These are phyloP conservation scores for Patella ulyssiponensis DNA, from an alignment of 2,888 invertebrate species.

Conservation along the genomic window DNA sequence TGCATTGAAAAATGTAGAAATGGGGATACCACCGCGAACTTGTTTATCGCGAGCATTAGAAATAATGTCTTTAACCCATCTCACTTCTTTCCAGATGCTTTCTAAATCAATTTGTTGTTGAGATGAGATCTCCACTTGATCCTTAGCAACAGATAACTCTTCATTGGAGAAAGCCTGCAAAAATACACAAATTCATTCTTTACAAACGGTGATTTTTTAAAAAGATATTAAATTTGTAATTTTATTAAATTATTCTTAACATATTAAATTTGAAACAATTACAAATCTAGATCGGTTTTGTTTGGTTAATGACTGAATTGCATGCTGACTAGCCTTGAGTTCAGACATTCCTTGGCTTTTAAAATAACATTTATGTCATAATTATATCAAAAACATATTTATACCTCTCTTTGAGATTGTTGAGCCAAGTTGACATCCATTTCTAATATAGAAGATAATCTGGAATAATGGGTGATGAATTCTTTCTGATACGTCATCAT, in stretches of 20 bases:
- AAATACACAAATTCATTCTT: neutral
- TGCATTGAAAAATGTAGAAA: slow-evolving; percentile 56
- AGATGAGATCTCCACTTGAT: slow-evolving; percentile 85
- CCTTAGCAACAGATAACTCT: slow-evolving; percentile 89
- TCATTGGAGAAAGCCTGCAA: slow-evolving; percentile 87
- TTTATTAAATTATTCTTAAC: no score
- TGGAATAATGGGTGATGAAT: slow-evolving; percentile 91
- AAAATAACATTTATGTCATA: no score
- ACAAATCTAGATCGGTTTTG: no score
- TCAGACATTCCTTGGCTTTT: no score
- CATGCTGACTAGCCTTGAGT: no score
- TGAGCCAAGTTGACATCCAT: slow-evolving; percentile 92
- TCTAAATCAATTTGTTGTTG: slow-evolving; percentile 90
- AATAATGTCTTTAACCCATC: slow-evolving; percentile 97
- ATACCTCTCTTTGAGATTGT: slow-evolving; percentile 88
- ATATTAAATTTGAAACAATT: no score
- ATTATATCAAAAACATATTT: slow-evolving; percentile 20
- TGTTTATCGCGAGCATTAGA: slow-evolving; percentile 89
- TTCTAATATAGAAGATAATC: slow-evolving; percentile 93
- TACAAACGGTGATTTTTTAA: neutral
- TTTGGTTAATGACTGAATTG: no score
- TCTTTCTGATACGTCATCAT: slow-evolving; percentile 92
- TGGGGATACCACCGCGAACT: slow-evolving; percentile 69
- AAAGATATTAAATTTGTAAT: no score
- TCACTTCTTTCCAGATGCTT: slow-evolving; percentile 90